Evolutionary conservation across 92 coral and sea anemone species (phyloP).

Genomic region (Zoanthus gigantus): DNA sequence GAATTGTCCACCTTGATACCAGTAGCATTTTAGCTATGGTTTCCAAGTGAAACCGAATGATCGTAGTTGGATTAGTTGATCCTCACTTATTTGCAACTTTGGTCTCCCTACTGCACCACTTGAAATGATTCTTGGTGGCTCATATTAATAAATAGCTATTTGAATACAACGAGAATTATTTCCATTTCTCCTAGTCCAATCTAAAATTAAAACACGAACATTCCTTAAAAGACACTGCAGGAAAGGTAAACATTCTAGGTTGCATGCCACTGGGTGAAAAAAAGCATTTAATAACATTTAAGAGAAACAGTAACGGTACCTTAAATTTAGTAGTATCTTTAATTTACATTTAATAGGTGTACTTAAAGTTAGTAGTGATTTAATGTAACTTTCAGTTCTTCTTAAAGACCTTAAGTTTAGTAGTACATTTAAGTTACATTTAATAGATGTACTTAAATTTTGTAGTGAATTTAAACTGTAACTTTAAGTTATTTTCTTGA

Average conservation of each 20-base stretch:
- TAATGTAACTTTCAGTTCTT: no score
- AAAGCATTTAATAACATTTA: no score
- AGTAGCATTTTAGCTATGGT: neutral
- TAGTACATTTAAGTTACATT: no score
- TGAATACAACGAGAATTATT: conserved; percentile 32
- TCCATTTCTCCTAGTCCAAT: conserved; percentile 18
- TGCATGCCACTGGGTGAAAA: neutral
- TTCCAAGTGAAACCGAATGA: conserved; percentile 39
- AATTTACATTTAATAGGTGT: no score
- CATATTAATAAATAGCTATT: conserved; percentile 46
- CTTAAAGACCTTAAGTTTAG: no score
- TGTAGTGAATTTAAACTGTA: no score
- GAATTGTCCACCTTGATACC: conserved; percentile 10
- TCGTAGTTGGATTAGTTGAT: conserved; percentile 37
- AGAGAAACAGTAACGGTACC: no score
- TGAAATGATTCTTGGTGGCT: conserved; percentile 22
- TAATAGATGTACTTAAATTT: no score
- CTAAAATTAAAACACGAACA: conserved; percentile 34
- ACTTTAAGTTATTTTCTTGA: no score
- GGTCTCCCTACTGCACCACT: conserved; percentile 48
- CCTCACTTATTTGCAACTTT: conserved; percentile 48
- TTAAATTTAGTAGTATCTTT: no score
- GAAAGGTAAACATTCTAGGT: conserved; percentile 2
- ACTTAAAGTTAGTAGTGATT: no score
- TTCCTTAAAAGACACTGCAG: conserved; percentile 12